Conservation (phyloP, 2,888 invertebrate genomes). For the Hemithea aestivaria region DNA sequence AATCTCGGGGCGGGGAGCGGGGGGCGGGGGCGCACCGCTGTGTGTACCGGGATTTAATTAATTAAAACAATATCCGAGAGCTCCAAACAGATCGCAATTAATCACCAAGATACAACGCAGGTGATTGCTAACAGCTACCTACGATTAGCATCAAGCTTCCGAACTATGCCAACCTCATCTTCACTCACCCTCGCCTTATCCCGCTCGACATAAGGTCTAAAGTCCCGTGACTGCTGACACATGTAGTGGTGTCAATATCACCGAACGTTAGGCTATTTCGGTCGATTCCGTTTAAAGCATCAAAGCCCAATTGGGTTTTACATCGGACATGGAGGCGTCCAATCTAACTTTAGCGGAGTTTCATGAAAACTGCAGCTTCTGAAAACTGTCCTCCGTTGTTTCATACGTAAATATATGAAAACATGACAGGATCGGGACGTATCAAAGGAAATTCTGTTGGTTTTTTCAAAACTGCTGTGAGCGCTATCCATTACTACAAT, state of each 20-base stretch:
- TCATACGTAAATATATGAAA: neutral
- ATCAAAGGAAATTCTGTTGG: no score
- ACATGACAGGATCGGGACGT: no score
- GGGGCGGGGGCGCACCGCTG: conserved; percentile 7
- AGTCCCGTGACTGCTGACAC: conserved; percentile 10
- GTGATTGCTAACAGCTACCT: conserved; percentile 68
- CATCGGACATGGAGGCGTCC: conserved; percentile 61
- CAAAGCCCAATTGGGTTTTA: conserved; percentile 72
- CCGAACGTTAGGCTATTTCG: conserved; percentile 55
- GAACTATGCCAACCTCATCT: conserved; percentile 22
- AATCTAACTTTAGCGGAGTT: conserved; percentile 56
- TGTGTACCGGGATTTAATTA: conserved; percentile 32
- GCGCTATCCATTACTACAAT: no score
- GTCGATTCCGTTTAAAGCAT: conserved; percentile 64
- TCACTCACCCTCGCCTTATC: conserved; percentile 7
- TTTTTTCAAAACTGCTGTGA: no score
- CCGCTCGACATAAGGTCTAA: conserved; percentile 9
- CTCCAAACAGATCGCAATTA: conserved; percentile 58
- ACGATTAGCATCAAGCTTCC: conserved; percentile 57
- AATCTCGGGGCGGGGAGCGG: conserved; percentile 9
- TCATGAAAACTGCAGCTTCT: conserved; percentile 23
- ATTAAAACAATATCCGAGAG: conserved; percentile 50
- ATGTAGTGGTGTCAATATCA: conserved; percentile 24
- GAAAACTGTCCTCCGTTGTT: conserved; percentile 5
- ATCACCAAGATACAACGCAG: conserved; percentile 66